phyloP scores from a whole-genome alignment of 64 coral and sea anemone genomes.

The Acropora yongei region DNA sequence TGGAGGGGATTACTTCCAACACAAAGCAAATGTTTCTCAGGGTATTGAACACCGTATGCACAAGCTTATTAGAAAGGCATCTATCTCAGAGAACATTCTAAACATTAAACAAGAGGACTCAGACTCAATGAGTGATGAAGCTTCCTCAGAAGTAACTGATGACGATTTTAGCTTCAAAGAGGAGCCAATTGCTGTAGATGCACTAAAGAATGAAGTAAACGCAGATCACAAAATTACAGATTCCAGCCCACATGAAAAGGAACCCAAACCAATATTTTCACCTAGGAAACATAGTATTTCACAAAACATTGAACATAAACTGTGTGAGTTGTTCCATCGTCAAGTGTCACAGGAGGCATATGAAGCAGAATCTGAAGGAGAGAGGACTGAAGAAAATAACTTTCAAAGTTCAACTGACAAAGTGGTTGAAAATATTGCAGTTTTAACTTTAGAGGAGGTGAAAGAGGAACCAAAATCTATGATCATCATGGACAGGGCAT shows the following conservation, averaged over 20 bases:
- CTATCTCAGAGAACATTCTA: slow-evolving; percentile 40
- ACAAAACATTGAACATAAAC: slow-evolving; percentile 76
- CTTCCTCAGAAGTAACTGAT: slow-evolving; percentile 21
- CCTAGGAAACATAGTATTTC: slow-evolving; percentile 66
- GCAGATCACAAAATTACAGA: background rate
- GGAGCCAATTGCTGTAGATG: slow-evolving; percentile 15
- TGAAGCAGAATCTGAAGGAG: slow-evolving; percentile 13
- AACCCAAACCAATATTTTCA: background rate
- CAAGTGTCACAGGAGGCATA: slow-evolving; percentile 36
- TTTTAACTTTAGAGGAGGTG: background rate
- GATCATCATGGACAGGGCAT: background rate
- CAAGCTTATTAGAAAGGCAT: slow-evolving; percentile 63
- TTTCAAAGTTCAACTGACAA: background rate
- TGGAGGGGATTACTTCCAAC: slow-evolving; percentile 43
- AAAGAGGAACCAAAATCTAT: background rate
- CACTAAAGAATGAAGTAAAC: background rate
- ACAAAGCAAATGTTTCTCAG: slow-evolving; percentile 80
- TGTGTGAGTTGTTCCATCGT: slow-evolving; percentile 65
- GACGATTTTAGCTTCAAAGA: background rate
- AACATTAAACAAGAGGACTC: slow-evolving; percentile 39
- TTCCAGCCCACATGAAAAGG: background rate
- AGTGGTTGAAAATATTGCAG: background rate
- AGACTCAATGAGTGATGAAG: slow-evolving; percentile 26
- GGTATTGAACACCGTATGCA: slow-evolving; percentile 86
- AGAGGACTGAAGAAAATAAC: slow-evolving; percentile 7